These are phyloP conservation scores for Panagrolaimus sp. DNA, from an alignment of 1,140 invertebrate species.

Conservation along the genomic window DNA sequence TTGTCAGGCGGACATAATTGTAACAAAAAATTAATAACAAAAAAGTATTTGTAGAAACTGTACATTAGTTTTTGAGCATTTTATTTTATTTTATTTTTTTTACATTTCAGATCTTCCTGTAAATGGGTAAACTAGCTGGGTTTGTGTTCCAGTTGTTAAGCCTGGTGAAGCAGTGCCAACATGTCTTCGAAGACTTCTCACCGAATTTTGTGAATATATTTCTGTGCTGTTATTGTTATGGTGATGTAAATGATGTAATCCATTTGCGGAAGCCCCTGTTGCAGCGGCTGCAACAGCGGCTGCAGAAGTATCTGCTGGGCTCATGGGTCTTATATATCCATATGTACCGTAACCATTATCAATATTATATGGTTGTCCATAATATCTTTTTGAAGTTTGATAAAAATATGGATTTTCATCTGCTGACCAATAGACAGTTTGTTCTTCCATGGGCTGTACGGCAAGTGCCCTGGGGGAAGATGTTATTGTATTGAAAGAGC, in stretches of 20 bases:
- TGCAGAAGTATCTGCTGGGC: neutral
- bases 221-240: neutral
- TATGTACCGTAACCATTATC: too few relatives aligned
- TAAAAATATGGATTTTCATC: constrained; percentile 58
- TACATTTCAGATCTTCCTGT: constrained; percentile 11
- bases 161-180: too few relatives aligned
- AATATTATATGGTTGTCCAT: constrained; percentile 48
- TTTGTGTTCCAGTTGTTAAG: neutral
- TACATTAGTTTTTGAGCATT: neutral
- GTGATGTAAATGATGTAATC: neutral
- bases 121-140: neutral
- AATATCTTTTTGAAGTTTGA: constrained; percentile 53
- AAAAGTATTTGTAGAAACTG: too few relatives aligned
- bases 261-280: neutral
- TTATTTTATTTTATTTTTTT: neutral
- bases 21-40: too few relatives aligned
- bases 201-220: constrained; percentile 11
- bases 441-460: constrained; percentile 53
- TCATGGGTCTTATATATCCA: constrained; percentile 25
- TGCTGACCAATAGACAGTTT: constrained; percentile 56
- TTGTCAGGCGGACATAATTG: too few relatives aligned
- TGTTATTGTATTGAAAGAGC: constrained; percentile 27
- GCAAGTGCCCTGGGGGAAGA: constrained; percentile 22
- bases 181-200: neutral
- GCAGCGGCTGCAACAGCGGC: neutral